These are phyloP conservation scores for Invenusta paracnida DNA, from an alignment of 2,888 invertebrate species.

Conservation along the genomic window DNA sequence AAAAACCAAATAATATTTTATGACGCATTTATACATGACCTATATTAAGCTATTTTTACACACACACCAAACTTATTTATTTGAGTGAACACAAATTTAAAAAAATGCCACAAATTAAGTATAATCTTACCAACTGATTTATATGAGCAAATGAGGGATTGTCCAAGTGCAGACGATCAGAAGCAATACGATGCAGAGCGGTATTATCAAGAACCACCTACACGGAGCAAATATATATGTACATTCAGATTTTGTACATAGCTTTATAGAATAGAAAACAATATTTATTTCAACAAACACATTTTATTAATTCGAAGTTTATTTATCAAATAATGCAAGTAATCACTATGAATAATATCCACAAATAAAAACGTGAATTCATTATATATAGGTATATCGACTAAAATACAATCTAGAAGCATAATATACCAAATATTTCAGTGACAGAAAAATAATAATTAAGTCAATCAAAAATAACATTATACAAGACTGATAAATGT, in stretches of 20 bases:
- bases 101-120: too few relatives aligned
- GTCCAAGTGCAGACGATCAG: slow-evolving; percentile 83
- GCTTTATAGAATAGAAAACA: too few relatives aligned
- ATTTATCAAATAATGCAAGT: too few relatives aligned
- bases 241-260: too few relatives aligned
- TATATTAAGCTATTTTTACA: neutral
- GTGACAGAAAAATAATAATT: neutral
- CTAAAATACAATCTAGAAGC: neutral
- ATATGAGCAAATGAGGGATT: slow-evolving; percentile 95
- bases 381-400: too few relatives aligned
- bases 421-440: neutral
- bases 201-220: slow-evolving; percentile 89
- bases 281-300: too few relatives aligned
- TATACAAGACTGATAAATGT: neutral
- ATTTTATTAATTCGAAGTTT: too few relatives aligned
- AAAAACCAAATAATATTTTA: too few relatives aligned
- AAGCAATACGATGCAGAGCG: slow-evolving; percentile 72
- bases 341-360: slow-evolving; percentile 38
- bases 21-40: too few relatives aligned
- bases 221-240: too few relatives aligned
- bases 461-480: neutral
- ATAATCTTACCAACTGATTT: slow-evolving; percentile 72
- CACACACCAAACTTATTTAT: neutral
- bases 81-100: neutral
- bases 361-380: too few relatives aligned